phyloP scores from a whole-genome alignment of 1,140 invertebrate species.

The Ladona fulva region DNA sequence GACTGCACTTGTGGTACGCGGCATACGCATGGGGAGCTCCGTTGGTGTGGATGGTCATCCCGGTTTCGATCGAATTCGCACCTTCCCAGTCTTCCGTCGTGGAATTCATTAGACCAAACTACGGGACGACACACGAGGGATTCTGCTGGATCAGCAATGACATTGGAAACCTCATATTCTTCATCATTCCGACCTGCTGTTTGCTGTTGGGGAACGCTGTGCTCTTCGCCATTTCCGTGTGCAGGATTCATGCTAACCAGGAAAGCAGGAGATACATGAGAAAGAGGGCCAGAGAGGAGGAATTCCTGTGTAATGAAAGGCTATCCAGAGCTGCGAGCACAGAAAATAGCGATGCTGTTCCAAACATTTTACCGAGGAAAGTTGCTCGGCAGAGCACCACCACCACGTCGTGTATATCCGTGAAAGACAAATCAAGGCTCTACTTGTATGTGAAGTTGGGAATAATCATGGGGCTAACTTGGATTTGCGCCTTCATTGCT shows the following conservation, averaged over 20 bases:
- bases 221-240: conserved; percentile 35
- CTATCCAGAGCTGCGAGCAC: neutral
- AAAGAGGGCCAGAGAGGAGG: neutral
- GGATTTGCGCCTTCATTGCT: neutral
- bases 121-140: conserved; percentile 26
- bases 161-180: conserved; percentile 32
- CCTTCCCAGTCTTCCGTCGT: conserved; percentile 24
- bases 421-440: neutral
- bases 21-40: conserved; percentile 33
- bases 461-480: neutral
- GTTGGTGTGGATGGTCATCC: conserved; percentile 26
- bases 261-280: neutral
- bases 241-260: conserved; percentile 23
- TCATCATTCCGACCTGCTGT: conserved; percentile 35
- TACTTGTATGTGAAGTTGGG: conserved; percentile 5
- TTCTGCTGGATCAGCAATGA: conserved; percentile 33
- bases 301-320: neutral
- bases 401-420: neutral
- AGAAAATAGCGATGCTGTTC: neutral
- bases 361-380: neutral
- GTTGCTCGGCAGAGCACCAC: neutral
- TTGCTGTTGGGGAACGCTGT: conserved; percentile 34
- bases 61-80: conserved; percentile 13
- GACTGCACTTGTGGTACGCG: conserved; percentile 27
- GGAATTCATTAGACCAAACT: conserved; percentile 17